Percentiles rank a stretch among this genome's conserved stretches.
phyloP scores from a whole-genome alignment of 1,140 invertebrate genomes.

The Cylas formicarius region DNA sequence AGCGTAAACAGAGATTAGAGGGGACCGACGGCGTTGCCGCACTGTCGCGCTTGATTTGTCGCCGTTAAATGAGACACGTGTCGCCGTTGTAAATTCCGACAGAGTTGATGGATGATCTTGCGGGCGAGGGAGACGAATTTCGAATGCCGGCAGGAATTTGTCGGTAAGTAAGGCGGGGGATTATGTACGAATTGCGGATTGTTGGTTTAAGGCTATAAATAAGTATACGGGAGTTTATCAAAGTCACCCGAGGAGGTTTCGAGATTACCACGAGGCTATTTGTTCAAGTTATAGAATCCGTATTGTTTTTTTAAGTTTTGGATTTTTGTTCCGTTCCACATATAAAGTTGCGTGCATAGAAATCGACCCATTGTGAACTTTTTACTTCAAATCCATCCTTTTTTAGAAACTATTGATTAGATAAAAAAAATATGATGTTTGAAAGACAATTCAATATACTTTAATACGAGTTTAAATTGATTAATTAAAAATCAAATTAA shows the following conservation, averaged over 20 bases:
- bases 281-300: not conserved
- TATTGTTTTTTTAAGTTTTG: not conserved
- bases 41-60: slow-evolving; percentile 9
- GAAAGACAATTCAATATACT: too few species aligned
- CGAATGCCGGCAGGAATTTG: not conserved
- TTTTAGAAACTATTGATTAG: too few species aligned
- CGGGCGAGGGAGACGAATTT: slow-evolving; percentile 2
- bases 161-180: slow-evolving; percentile 1
- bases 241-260: not conserved
- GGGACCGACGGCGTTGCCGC: slow-evolving; percentile 9
- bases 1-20: slow-evolving; percentile 26
- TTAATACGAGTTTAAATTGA: too few species aligned
- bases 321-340: not conserved
- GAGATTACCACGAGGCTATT: not conserved
- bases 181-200: slow-evolving; percentile 4
- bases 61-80: slow-evolving; percentile 16
- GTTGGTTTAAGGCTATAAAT: not conserved
- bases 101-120: slow-evolving; percentile 10
- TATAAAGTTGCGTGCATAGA: too few species aligned
- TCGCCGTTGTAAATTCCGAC: slow-evolving; percentile 4
- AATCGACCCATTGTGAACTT: too few species aligned
- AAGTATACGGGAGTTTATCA: not conserved
- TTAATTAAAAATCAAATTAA: too few species aligned
- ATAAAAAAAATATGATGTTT: too few species aligned
- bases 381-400: too few species aligned